phyloP scores from a whole-genome alignment of 2,888 invertebrate species.

The Scotopteryx bipunctaria region DNA sequence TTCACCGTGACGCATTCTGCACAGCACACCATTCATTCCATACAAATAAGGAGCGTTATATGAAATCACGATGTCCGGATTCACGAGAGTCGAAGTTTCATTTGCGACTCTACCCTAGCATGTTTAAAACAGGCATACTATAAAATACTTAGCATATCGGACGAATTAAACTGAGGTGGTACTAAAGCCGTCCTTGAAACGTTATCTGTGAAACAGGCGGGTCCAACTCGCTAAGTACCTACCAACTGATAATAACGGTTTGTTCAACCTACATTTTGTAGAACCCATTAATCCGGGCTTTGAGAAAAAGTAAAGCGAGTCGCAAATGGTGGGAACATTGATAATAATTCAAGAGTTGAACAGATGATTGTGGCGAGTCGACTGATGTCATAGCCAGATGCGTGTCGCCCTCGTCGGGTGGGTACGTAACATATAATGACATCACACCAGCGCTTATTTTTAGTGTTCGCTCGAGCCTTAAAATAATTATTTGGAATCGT shows the following conservation, averaged over 20 bases:
- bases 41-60: not conserved
- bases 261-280: constrained; percentile 35
- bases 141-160: constrained; percentile 18
- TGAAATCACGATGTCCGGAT: not conserved
- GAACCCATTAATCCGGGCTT: constrained; percentile 37
- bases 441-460: constrained; percentile 76
- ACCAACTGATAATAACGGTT: constrained; percentile 30
- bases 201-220: constrained; percentile 35
- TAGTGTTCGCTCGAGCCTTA: constrained; percentile 70
- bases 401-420: constrained; percentile 52
- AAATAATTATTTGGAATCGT: constrained; percentile 70
- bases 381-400: constrained; percentile 77
- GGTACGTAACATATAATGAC: constrained; percentile 78
- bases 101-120: constrained; percentile 1
- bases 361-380: constrained; percentile 61
- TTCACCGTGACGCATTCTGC: constrained; percentile 49
- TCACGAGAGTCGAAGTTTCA: not conserved
- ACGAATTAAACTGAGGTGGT: constrained; percentile 18
- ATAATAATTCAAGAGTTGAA: constrained; percentile 62
- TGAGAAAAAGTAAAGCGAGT: constrained; percentile 43
- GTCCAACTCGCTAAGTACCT: constrained; percentile 30
- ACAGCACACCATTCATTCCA: not conserved
- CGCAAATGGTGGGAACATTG: constrained; percentile 56
- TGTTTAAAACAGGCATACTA: not conserved
- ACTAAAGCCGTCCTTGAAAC: constrained; percentile 29